Evolutionary conservation across 2,888 invertebrate genomes (phyloP).

Genomic region (Nomada ferruginata): DNA sequence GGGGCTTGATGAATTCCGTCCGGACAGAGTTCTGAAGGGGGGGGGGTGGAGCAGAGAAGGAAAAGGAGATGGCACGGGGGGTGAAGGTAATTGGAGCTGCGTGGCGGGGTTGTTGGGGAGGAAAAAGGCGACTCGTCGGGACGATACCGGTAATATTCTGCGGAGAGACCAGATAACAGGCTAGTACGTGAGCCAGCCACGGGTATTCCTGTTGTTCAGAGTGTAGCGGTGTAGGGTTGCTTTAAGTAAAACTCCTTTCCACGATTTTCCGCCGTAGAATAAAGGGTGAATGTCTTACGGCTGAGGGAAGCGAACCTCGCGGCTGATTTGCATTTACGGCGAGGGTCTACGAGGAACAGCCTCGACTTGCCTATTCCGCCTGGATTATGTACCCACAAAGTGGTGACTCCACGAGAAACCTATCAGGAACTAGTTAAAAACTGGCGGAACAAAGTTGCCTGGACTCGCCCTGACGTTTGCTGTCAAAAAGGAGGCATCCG

Average conservation of each 20-base stretch:
- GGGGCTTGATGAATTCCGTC: slow-evolving; percentile 68
- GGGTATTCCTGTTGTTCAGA: slow-evolving; percentile 45
- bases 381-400: background rate
- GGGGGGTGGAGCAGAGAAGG: slow-evolving; percentile 13
- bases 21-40: slow-evolving; percentile 65
- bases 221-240: background rate
- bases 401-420: background rate
- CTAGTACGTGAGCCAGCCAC: slow-evolving; percentile 61
- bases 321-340: slow-evolving; percentile 36
- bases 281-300: slow-evolving; percentile 34
- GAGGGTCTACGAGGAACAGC: background rate
- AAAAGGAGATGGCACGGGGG: background rate
- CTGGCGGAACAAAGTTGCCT: too few species aligned
- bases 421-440: too few species aligned
- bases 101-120: slow-evolving; percentile 28
- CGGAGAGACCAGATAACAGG: slow-evolving; percentile 65
- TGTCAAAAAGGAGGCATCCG: too few species aligned
- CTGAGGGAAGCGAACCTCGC: slow-evolving; percentile 5
- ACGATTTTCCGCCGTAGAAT: slow-evolving; percentile 32
- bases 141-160: slow-evolving; percentile 68
- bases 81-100: slow-evolving; percentile 67
- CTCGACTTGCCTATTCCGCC: background rate
- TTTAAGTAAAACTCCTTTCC: slow-evolving; percentile 62
- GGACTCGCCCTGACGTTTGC: too few species aligned
- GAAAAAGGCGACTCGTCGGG: slow-evolving; percentile 60